These are phyloP conservation scores for Nasonia oneida DNA, from an alignment of 2,888 invertebrate genomes.

Conservation along the genomic window DNA sequence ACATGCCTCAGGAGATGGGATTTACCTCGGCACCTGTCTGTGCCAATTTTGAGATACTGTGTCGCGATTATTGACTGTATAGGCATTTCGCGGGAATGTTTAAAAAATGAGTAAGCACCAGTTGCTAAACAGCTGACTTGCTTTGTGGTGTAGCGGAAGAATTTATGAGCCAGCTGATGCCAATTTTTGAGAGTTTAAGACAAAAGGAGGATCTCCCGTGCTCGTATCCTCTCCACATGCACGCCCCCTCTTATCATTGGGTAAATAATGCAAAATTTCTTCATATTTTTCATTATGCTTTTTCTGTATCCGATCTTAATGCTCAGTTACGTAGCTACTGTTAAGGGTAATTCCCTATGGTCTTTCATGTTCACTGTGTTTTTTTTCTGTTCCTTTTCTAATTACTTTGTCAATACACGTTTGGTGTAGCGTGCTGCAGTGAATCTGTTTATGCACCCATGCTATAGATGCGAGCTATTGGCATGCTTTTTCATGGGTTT, in stretches of 20 bases:
- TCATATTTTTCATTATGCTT: conserved; percentile 27
- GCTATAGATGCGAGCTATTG: not conserved
- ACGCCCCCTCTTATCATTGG: conserved; percentile 88
- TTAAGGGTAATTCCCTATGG: not conserved
- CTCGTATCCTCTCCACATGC: conserved; percentile 94
- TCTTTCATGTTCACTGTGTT: conserved; percentile 16
- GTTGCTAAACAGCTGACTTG: conserved; percentile 64
- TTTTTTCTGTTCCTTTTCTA: not conserved
- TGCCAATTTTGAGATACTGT: too few relatives aligned
- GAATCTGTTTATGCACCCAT: not conserved
- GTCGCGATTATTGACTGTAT: too few relatives aligned
- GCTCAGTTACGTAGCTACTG: not conserved
- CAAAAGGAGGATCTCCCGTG: conserved; percentile 94
- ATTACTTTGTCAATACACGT: not conserved
- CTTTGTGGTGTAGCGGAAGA: conserved; percentile 88
- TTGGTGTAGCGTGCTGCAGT: conserved; percentile 10
- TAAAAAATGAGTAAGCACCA: conserved; percentile 25
- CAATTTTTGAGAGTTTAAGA: conserved; percentile 95
- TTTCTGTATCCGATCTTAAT: conserved; percentile 14
- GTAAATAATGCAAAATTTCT: conserved; percentile 80
- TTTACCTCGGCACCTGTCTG: conserved; percentile 49
- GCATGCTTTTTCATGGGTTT: too few relatives aligned
- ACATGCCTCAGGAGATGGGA: conserved; percentile 78
- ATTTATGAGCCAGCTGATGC: conserved; percentile 97
- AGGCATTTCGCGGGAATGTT: too few relatives aligned